phyloP scores from a whole-genome alignment of 2,113 vertebrate species.

The Camelus bactrianus region DNA sequence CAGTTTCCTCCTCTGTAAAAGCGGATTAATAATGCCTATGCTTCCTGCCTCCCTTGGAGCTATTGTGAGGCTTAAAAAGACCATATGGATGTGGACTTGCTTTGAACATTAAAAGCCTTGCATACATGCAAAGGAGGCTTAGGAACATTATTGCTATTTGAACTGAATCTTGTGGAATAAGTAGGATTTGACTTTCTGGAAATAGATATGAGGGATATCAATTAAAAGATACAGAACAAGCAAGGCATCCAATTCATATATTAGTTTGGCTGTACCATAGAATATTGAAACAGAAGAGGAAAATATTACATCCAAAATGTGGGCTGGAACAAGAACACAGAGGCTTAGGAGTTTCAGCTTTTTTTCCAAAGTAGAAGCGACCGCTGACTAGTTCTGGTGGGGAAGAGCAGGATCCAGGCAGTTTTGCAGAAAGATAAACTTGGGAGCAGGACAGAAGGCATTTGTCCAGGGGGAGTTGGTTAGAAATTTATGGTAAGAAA shows the following conservation, averaged over 20 bases:
- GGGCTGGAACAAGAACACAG: background rate
- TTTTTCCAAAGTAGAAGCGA: background rate
- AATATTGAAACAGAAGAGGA: constrained; percentile 18
- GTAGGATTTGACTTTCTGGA: constrained; percentile 43
- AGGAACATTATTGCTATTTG: background rate
- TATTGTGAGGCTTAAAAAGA: background rate
- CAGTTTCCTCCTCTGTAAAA: constrained; percentile 37
- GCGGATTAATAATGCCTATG: background rate
- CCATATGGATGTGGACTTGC: background rate
- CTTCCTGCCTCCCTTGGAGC: background rate
- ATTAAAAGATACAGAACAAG: background rate
- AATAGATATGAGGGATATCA: background rate
- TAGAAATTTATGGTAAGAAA: background rate
- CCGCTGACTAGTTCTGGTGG: background rate
- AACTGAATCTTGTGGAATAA: constrained; percentile 1
- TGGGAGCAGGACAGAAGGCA: background rate
- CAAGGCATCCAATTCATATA: background rate
- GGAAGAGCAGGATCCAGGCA: background rate
- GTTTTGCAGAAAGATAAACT: background rate
- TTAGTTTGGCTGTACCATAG: background rate
- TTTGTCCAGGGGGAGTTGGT: background rate
- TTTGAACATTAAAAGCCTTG: constrained; percentile 43
- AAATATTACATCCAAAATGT: background rate
- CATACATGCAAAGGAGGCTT: background rate
- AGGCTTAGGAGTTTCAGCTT: background rate